Conservation (phyloP, 2,113 vertebrate species). For the Tringa solitaria region DNA sequence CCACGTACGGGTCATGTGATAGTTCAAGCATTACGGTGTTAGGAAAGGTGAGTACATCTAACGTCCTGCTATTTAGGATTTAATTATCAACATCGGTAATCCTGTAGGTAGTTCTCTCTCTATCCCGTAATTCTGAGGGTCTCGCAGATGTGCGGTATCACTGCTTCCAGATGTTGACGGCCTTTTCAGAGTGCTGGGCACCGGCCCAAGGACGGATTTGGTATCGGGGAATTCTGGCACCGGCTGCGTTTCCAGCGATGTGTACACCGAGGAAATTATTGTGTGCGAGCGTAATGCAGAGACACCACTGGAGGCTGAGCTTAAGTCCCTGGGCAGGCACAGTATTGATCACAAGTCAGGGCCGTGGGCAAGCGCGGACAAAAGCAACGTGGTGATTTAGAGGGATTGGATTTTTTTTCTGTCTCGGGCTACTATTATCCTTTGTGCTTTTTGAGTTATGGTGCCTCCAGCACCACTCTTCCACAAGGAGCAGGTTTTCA, state of each 20-base stretch:
- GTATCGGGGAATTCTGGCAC: constrained; percentile 36
- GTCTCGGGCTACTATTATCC: background rate
- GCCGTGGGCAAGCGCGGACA: background rate
- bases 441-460: background rate
- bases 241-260: background rate
- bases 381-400: background rate
- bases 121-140: background rate
- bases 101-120: background rate
- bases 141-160: constrained; percentile 55
- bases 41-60: background rate
- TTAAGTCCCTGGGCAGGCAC: background rate
- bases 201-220: constrained; percentile 58
- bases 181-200: constrained; percentile 24
- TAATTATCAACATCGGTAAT: constrained; percentile 33
- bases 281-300: constrained; percentile 17
- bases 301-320: constrained; percentile 8
- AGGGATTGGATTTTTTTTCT: background rate
- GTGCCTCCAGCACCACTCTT: background rate
- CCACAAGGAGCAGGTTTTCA: background rate
- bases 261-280: constrained; percentile 46
- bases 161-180: constrained; percentile 55
- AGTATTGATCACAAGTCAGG: background rate
- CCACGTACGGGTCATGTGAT: accelerated
- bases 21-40: background rate
- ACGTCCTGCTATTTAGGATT: background rate